phyloP scores from a whole-genome alignment of 2,888 invertebrate genomes.

The Brenthis daphne region DNA sequence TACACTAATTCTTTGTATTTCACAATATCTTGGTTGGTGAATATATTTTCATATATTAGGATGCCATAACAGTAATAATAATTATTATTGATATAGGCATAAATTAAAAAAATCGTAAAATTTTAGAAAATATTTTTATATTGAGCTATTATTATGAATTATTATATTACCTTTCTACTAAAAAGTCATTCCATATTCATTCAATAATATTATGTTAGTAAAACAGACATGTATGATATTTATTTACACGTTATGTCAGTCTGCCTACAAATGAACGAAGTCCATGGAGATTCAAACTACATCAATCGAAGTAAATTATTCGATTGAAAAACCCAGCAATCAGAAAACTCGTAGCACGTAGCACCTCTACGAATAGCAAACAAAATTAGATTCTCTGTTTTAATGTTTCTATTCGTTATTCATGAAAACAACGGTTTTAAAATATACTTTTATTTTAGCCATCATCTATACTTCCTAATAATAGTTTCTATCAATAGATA shows the following conservation, averaged over 20 bases:
- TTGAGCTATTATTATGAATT: too few relatives aligned
- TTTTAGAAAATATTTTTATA: too few relatives aligned
- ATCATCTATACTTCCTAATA: neutral
- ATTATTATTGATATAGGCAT: too few relatives aligned
- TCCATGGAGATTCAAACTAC: constrained; percentile 50
- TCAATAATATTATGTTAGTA: too few relatives aligned
- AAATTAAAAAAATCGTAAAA: too few relatives aligned
- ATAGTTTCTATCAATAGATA: neutral
- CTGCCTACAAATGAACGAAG: constrained; percentile 52
- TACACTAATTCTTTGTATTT: too few relatives aligned
- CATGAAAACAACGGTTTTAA: constrained; percentile 10
- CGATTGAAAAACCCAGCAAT: constrained; percentile 55
- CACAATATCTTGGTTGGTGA: too few relatives aligned
- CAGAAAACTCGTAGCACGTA: constrained; percentile 56
- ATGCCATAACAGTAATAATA: too few relatives aligned
- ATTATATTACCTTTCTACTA: too few relatives aligned
- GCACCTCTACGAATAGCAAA: constrained; percentile 48
- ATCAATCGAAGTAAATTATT: constrained; percentile 61
- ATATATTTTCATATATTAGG: too few relatives aligned
- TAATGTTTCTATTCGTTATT: constrained; percentile 31
- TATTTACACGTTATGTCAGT: constrained; percentile 1
- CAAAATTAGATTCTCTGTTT: constrained; percentile 31
- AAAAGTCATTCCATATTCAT: too few relatives aligned
- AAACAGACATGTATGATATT: too few relatives aligned
- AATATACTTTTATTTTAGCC: constrained; percentile 4